A percentile compares a stretch with the other conserved stretches of the same genome.
phyloP scores from a whole-genome alignment of 2,888 invertebrate genomes.

The Buathra laborator region DNA sequence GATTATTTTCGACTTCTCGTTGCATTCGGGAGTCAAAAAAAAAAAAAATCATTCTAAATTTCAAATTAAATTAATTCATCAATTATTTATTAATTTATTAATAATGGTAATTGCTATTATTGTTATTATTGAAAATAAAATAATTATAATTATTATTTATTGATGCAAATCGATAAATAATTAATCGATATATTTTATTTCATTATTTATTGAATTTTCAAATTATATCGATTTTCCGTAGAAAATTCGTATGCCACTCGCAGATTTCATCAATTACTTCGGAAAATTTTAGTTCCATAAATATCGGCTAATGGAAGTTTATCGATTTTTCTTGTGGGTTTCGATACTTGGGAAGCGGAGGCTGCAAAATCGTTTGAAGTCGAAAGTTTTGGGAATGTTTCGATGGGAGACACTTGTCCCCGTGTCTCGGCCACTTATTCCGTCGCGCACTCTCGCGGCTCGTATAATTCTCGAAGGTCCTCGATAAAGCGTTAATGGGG shows the following conservation, averaged over 20 bases:
- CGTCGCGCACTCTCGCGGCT: constrained; percentile 43
- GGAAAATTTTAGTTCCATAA: too few species aligned
- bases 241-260: neutral
- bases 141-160: neutral
- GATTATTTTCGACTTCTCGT: too few species aligned
- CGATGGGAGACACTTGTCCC: constrained; percentile 24
- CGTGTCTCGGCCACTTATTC: constrained; percentile 34
- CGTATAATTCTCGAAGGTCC: constrained; percentile 68
- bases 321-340: neutral
- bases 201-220: neutral
- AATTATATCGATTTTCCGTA: neutral
- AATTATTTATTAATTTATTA: too few species aligned
- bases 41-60: too few species aligned
- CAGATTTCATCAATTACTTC: too few species aligned
- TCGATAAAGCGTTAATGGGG: constrained; percentile 72
- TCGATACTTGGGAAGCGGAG: neutral
- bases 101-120: too few species aligned
- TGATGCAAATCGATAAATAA: too few species aligned
- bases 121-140: too few species aligned
- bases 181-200: neutral
- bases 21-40: too few species aligned
- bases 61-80: too few species aligned
- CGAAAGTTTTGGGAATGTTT: constrained; percentile 16
- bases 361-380: neutral
- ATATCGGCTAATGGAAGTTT: neutral